Evolutionary conservation across 2,797 vertebrate species (phyloP).

Genomic region (Tadarida brasiliensis): DNA sequence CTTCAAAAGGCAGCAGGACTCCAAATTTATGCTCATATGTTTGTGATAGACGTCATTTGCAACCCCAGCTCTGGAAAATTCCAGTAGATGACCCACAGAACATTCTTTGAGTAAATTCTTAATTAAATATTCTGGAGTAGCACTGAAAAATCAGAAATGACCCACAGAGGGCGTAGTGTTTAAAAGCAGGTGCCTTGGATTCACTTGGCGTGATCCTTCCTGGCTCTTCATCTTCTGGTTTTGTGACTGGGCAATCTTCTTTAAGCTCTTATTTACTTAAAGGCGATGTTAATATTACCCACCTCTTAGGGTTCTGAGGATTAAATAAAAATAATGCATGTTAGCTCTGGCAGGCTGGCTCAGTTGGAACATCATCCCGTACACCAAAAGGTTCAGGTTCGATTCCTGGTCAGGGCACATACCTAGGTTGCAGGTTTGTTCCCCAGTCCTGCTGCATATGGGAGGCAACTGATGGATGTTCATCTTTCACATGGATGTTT

Average conservation of each 20-base stretch:
- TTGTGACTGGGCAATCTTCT: not conserved
- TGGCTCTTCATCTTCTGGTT: not conserved
- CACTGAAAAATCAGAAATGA: not conserved
- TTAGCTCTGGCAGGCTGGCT: not conserved
- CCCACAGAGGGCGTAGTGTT: not conserved
- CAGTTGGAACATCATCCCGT: not conserved
- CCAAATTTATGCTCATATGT: not conserved
- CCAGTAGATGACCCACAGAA: not conserved
- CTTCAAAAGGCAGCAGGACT: slow-evolving; percentile 9
- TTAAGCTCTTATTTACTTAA: slow-evolving; percentile 21
- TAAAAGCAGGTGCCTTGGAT: not conserved
- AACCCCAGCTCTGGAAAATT: not conserved
- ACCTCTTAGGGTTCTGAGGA: not conserved
- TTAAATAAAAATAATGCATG: not conserved
- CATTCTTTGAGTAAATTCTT: slow-evolving; percentile 25
- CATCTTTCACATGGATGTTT: not conserved
- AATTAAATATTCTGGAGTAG: not conserved
- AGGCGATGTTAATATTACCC: not conserved
- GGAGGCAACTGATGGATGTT: not conserved
- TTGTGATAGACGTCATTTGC: not conserved
- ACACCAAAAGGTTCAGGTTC: not conserved
- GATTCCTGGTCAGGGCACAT: not conserved
- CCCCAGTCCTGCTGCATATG: not conserved
- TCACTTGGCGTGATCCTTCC: not conserved
- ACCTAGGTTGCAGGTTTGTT: not conserved